These are phyloP conservation scores for Caenorhabditis sp. DNA, from an alignment of 2,888 invertebrate species.

Conservation along the genomic window DNA sequence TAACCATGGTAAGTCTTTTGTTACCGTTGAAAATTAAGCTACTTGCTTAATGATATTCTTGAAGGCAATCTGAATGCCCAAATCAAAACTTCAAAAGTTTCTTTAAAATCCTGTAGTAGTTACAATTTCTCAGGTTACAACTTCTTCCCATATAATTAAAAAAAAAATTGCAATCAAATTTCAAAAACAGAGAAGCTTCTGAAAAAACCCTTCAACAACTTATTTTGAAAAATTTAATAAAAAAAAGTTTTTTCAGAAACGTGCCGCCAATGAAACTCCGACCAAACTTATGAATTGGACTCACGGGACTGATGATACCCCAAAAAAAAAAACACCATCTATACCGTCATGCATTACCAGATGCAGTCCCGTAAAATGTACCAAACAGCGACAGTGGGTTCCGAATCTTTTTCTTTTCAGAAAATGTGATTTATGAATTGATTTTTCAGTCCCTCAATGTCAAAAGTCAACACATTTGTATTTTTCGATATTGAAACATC, in stretches of 20 bases:
- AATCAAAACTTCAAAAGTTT: no score
- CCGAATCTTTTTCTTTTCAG: not conserved
- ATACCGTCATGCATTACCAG: conserved; percentile 1
- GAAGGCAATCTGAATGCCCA: no score
- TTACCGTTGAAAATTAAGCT: not conserved
- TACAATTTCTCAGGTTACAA: no score
- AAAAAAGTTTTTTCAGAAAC: not conserved
- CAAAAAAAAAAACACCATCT: conserved; percentile 14
- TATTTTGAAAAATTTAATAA: no score
- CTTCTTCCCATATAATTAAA: no score
- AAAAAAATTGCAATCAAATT: no score
- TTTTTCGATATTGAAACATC: conserved; percentile 65
- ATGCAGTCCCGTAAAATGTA: conserved; percentile 24
- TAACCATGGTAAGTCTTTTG: not conserved
- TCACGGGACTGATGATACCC: not conserved
- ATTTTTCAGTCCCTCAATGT: conserved; percentile 7
- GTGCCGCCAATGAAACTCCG: conserved; percentile 14
- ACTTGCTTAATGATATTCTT: not conserved
- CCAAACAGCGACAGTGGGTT: conserved; percentile 14
- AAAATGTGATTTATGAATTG: not conserved
- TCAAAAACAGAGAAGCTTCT: no score
- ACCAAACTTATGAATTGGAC: conserved; percentile 19
- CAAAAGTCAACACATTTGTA: conserved; percentile 39
- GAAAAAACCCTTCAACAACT: no score
- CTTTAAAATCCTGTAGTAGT: no score